These are phyloP conservation scores for Rhagophthalmus giganteus DNA, from an alignment of 2,888 invertebrate species.

Conservation along the genomic window DNA sequence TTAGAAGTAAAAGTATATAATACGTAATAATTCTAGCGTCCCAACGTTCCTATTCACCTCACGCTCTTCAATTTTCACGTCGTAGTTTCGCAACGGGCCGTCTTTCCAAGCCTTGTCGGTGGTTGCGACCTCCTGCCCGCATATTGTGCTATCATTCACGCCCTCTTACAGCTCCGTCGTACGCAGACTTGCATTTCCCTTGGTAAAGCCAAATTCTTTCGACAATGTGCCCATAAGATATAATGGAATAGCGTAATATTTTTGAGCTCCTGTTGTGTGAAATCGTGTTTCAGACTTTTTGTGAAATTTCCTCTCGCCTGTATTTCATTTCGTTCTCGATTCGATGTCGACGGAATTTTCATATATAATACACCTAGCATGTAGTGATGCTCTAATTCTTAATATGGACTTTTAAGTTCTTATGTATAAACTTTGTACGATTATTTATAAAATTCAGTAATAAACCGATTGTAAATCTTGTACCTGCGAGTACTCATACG, in stretches of 20 bases:
- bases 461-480: too few species aligned
- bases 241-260: conserved; percentile 43
- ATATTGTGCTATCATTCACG: conserved; percentile 48
- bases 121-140: conserved; percentile 43
- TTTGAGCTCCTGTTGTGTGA: conserved; percentile 31
- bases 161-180: conserved; percentile 34
- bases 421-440: too few species aligned
- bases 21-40: conserved; percentile 35
- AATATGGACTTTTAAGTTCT: too few species aligned
- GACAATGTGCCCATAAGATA: conserved; percentile 35
- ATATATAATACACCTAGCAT: too few species aligned
- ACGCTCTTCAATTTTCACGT: conserved; percentile 45
- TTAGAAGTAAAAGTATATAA: too few species aligned
- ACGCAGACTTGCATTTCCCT: conserved; percentile 43
- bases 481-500: too few species aligned
- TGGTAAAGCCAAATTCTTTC: conserved; percentile 41
- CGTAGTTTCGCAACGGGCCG: conserved; percentile 42
- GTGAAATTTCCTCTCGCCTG: background rate
- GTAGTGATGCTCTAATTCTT: too few species aligned
- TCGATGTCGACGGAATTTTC: too few species aligned
- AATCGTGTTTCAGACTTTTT: conserved; percentile 10
- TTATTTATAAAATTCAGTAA: too few species aligned
- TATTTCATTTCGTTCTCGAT: too few species aligned
- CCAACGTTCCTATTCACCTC: conserved; percentile 40
- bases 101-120: conserved; percentile 39